phyloP scores from a whole-genome alignment of 2,797 vertebrate species.

The Acestrorhynchus altus region DNA sequence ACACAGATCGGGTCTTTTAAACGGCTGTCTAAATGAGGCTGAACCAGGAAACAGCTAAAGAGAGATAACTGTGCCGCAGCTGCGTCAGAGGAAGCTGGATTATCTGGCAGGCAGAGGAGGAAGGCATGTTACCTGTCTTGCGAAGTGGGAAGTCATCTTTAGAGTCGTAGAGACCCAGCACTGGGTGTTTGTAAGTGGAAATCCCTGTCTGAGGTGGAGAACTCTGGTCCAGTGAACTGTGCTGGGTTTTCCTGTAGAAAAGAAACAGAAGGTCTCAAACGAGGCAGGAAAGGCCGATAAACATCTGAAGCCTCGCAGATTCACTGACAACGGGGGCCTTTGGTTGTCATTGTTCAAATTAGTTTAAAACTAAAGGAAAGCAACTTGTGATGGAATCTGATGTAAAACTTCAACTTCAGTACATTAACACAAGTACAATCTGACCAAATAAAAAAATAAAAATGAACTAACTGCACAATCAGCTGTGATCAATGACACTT shows the following conservation, averaged over 20 bases:
- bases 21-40: slow-evolving; percentile 13
- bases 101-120: neutral
- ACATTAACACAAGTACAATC: no score
- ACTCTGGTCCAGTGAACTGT: slow-evolving; percentile 98
- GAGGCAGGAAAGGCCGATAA: no score
- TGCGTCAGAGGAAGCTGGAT: slow-evolving; percentile 18
- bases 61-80: slow-evolving; percentile 14
- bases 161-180: slow-evolving; percentile 94
- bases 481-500: no score
- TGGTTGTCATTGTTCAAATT: no score
- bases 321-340: no score
- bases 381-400: no score
- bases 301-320: neutral
- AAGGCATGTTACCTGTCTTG: slow-evolving; percentile 87
- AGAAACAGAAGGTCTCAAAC: no score
- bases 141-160: slow-evolving; percentile 98
- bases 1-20: slow-evolving; percentile 18
- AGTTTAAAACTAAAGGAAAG: no score
- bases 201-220: slow-evolving; percentile 93
- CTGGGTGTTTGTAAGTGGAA: slow-evolving; percentile 90
- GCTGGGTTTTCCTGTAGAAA: slow-evolving; percentile 91
- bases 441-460: no score
- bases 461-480: no score
- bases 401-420: no score
- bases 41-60: slow-evolving; percentile 12